Evolutionary conservation across 2,888 invertebrate genomes (phyloP).

Genomic region (Acanthosoma haemorrhoidale): DNA sequence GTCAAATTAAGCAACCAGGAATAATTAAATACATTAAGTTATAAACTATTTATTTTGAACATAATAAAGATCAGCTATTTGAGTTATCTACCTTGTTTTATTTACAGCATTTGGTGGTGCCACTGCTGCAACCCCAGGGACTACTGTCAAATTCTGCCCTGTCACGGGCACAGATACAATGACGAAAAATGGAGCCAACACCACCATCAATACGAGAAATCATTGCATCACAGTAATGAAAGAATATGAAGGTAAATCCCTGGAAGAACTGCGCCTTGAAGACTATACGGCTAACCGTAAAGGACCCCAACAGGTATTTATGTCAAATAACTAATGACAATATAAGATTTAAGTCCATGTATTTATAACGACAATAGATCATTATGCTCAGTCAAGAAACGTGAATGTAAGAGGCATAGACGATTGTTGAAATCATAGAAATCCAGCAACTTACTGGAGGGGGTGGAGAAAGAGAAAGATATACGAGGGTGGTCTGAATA

Average conservation of each 20-base stretch:
- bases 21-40: too few species aligned
- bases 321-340: neutral
- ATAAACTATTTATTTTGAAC: too few species aligned
- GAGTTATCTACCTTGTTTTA: neutral
- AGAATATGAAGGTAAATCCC: conserved; percentile 89
- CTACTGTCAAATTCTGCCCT: conserved; percentile 79
- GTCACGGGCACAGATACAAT: conserved; percentile 85
- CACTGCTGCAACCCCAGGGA: conserved; percentile 56
- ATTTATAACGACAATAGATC: too few species aligned
- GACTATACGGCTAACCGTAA: conserved; percentile 89
- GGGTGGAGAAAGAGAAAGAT: too few species aligned
- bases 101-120: conserved; percentile 43
- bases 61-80: neutral
- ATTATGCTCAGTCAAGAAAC: too few species aligned
- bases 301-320: conserved; percentile 54
- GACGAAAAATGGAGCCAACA: conserved; percentile 78
- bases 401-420: too few species aligned
- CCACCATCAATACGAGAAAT: conserved; percentile 85
- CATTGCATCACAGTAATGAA: conserved; percentile 99
- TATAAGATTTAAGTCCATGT: too few species aligned
- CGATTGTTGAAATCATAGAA: too few species aligned
- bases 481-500: too few species aligned
- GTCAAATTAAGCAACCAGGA: too few species aligned
- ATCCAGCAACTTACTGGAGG: too few species aligned
- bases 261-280: conserved; percentile 90